Evolutionary conservation across 2,797 vertebrate species (phyloP).

Genomic region (Acanthurus lineatus): DNA sequence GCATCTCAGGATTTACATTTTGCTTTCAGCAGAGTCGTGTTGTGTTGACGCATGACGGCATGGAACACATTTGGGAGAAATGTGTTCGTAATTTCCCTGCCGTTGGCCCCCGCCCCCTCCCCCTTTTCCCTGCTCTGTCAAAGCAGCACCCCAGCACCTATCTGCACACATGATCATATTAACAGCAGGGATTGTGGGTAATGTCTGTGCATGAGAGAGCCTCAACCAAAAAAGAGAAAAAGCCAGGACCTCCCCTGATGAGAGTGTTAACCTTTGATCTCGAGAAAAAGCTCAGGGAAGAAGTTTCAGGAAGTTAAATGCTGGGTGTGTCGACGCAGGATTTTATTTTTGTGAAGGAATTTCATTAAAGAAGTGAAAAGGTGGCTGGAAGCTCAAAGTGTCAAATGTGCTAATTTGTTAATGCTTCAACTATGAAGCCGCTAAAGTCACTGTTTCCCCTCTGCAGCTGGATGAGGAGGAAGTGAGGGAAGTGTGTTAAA

Average conservation of each 20-base stretch:
- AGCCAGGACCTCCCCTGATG: conserved; percentile 50
- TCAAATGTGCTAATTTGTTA: conserved; percentile 54
- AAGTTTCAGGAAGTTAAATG: conserved; percentile 29
- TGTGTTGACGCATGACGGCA: conserved; percentile 75
- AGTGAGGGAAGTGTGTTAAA: conserved; percentile 30
- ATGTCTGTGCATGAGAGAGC: conserved; percentile 28
- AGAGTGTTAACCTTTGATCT: conserved; percentile 49
- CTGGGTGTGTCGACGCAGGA: not conserved
- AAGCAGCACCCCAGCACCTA: conserved; percentile 57
- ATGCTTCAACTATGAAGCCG: conserved; percentile 36
- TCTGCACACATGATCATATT: conserved; percentile 66
- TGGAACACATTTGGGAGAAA: conserved; percentile 77
- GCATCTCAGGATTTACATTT: conserved; percentile 68
- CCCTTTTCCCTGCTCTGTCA: conserved; percentile 15
- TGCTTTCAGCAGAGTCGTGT: conserved; percentile 60
- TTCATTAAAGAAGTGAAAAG: conserved; percentile 50
- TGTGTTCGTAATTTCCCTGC: conserved; percentile 75
- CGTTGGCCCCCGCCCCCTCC: conserved; percentile 33
- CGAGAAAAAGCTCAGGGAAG: conserved; percentile 29
- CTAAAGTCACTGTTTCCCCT: conserved; percentile 51
- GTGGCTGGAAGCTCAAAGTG: conserved; percentile 37
- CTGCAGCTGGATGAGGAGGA: conserved; percentile 39
- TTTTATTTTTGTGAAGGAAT: conserved; percentile 34
- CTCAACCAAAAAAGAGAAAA: conserved; percentile 43
- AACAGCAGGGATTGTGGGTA: conserved; percentile 65